Conservation (phyloP, 1,140 invertebrate genomes). For the Schlechtendalia chinensis region DNA sequence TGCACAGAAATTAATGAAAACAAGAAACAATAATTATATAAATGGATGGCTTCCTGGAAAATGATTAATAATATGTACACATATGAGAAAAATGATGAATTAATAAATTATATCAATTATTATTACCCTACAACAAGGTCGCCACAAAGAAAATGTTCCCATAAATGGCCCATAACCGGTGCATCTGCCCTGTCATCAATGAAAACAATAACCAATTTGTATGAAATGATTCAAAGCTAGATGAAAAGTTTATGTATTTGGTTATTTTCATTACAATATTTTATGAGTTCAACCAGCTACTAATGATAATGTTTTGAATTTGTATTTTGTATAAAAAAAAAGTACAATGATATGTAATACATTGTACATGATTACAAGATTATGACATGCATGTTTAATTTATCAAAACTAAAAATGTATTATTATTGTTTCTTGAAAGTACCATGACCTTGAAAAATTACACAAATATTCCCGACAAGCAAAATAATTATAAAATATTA, state of each 20-base stretch:
- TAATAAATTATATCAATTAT: not conserved
- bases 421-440: constrained; percentile 8
- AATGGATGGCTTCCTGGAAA: not conserved
- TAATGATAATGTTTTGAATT: constrained; percentile 32
- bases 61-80: not conserved
- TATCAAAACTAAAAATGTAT: not conserved
- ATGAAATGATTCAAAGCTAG: not conserved
- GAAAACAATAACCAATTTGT: constrained; percentile 49
- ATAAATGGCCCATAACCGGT: constrained; percentile 88
- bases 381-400: not conserved
- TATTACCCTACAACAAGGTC: constrained; percentile 61
- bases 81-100: not conserved
- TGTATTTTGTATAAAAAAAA: constrained; percentile 9
- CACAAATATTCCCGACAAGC: constrained; percentile 21
- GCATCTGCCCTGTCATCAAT: constrained; percentile 81
- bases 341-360: not conserved
- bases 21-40: not conserved
- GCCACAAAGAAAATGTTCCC: constrained; percentile 83
- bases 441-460: constrained; percentile 9
- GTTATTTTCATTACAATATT: not conserved
- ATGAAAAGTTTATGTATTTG: too few species aligned
- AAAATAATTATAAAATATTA: constrained; percentile 26
- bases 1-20: not conserved
- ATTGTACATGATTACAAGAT: not conserved
- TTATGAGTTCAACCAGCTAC: not conserved